phyloP scores from a whole-genome alignment of 2,797 vertebrate genomes.

The Lacerta viridis region DNA sequence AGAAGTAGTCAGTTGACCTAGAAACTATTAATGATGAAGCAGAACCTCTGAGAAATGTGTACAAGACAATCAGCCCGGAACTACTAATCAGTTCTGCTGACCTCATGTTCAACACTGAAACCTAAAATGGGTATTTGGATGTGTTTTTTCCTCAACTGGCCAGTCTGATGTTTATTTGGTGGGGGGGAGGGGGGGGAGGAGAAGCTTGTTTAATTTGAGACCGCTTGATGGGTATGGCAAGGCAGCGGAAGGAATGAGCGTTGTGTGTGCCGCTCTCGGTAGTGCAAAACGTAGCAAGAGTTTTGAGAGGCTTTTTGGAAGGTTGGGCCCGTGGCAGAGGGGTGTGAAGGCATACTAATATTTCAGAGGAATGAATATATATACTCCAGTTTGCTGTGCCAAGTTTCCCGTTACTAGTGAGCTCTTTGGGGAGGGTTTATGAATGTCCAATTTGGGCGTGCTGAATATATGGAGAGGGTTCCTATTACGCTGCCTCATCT shows the following conservation, averaged over 20 bases:
- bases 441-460: background rate
- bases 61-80: background rate
- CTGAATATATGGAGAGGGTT: background rate
- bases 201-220: background rate
- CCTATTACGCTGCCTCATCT: background rate
- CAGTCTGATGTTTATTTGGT: background rate
- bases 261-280: background rate
- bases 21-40: constrained; percentile 2
- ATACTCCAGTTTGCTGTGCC: background rate
- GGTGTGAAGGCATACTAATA: background rate
- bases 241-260: background rate
- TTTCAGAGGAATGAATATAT: background rate
- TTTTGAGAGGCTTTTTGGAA: background rate
- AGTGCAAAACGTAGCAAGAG: background rate
- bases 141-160: background rate
- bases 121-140: background rate
- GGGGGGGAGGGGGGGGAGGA: too few relatives aligned
- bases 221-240: background rate
- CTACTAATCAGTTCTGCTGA: background rate
- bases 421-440: background rate
- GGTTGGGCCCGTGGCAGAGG: background rate
- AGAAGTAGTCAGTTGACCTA: background rate
- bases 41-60: background rate
- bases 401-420: background rate
- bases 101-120: background rate